These are phyloP conservation scores for Thysanoteuthis rhombus DNA, from an alignment of 2,888 invertebrate genomes.

Conservation along the genomic window DNA sequence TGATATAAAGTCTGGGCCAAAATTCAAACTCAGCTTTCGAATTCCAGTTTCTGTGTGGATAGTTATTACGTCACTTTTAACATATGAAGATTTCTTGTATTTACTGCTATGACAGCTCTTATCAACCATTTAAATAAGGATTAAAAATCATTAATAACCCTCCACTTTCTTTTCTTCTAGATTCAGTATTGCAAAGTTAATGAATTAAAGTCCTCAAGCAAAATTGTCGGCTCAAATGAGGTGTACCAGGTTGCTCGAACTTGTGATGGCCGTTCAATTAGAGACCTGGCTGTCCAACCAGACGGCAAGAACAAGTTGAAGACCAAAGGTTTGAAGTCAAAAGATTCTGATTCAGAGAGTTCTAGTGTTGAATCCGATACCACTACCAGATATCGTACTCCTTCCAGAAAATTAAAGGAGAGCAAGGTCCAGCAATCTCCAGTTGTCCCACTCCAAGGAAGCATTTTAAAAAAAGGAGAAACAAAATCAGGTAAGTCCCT, in stretches of 20 bases:
- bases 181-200: neutral
- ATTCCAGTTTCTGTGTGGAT: neutral
- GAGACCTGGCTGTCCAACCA: neutral
- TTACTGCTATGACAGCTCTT: neutral
- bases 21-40: neutral
- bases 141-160: neutral
- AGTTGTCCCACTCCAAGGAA: constrained; percentile 36
- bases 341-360: constrained; percentile 1
- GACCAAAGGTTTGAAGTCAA: neutral
- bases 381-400: neutral
- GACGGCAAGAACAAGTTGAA: neutral
- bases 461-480: constrained; percentile 29
- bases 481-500: neutral
- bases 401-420: neutral
- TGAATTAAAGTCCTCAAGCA: neutral
- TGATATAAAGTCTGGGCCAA: neutral
- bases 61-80: neutral
- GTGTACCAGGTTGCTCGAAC: neutral
- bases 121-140: neutral
- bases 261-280: neutral
- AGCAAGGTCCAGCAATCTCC: constrained; percentile 32
- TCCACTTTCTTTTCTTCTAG: neutral
- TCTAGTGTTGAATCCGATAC: neutral
- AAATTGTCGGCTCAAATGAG: neutral
- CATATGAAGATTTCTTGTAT: neutral